Base-by-base conservation (phyloP, 2,888 invertebrate species). In the Branchinecta sandiegonensis region DNA sequence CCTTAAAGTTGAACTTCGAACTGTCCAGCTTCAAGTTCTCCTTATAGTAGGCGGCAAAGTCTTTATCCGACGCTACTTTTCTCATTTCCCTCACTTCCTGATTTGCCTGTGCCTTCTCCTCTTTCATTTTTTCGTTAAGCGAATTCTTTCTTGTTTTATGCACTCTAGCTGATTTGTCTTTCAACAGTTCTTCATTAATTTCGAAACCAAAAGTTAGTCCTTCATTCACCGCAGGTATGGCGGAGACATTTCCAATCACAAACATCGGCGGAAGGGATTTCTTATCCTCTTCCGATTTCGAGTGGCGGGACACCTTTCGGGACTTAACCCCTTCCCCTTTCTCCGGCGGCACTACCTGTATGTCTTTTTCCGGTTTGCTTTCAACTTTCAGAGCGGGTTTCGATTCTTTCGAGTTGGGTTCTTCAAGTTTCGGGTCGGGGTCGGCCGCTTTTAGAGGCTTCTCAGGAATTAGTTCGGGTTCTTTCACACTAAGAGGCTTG, bases 181-280 rank as follows among this genome's bases (percentile, higher is more conserved):
- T 56, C 56, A 56, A 10, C 17, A 56, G 56, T 56, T 56, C 56
- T 17, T 56, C 56, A 10, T 56, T 56, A 56, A 56, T 56, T 17
- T 56, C 56, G 17, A 56, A 56, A 56, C 56, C 56, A 10, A 56
- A 56, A 56, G 56, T 56, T 14, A 56, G 56, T 56, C 56, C 56
- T 56, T 56, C 56, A 56, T 56, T 56, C 9, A 56, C 17, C 8
- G 9, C 56, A 8, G 56, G 56, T 14, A 1, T 8, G 56, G 56
- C 8, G 17, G 56, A 14, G 17, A 56, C 56, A 56, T 56, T 56
- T 56, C 17, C 56, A 56, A 56, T 56, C 56, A 56, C 56, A 56
- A 56, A 56, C 56, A 56, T 10, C 1, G 56, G 56, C n/a, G 11
- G 56, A n/a, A 56, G 8, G 17, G 56, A 56, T 56, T 17, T n/a